Evolutionary conservation across 2,888 invertebrate genomes (phyloP).

Genomic region (Pterostichus niger): DNA sequence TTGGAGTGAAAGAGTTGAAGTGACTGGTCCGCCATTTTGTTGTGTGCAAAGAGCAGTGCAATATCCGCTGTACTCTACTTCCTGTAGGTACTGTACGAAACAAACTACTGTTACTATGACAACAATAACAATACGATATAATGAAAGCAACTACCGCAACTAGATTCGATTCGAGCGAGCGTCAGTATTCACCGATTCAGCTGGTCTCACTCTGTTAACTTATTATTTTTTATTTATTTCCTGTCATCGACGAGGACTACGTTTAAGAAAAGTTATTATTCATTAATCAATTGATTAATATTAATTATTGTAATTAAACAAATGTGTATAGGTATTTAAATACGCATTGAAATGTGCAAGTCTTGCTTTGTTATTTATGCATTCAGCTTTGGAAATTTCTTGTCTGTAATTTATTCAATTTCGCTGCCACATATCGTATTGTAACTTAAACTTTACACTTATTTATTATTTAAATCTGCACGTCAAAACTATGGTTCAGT

Average conservation of each 20-base stretch:
- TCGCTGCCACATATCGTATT: slow-evolving; percentile 19
- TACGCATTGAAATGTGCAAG: slow-evolving; percentile 69
- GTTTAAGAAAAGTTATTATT: slow-evolving; percentile 58
- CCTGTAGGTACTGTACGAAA: slow-evolving; percentile 52
- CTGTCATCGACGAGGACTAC: slow-evolving; percentile 55
- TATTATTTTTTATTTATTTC: slow-evolving; percentile 74
- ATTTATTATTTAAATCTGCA: no score
- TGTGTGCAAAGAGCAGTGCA: slow-evolving; percentile 47
- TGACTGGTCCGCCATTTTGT: neutral
- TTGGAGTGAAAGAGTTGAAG: neutral
- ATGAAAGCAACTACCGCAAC: slow-evolving; percentile 1
- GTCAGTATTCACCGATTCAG: slow-evolving; percentile 15
- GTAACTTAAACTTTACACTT: slow-evolving; percentile 7
- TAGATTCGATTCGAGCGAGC: slow-evolving; percentile 17
- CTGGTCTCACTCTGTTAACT: slow-evolving; percentile 48
- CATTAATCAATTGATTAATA: slow-evolving; percentile 71
- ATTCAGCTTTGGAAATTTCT: slow-evolving; percentile 61
- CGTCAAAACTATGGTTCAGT: no score
- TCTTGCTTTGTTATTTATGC: slow-evolving; percentile 70
- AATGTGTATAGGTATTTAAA: slow-evolving; percentile 74
- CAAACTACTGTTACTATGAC: slow-evolving; percentile 35
- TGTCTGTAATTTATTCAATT: slow-evolving; percentile 58
- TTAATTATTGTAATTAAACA: slow-evolving; percentile 74
- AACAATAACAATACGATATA: neutral
- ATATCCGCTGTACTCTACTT: slow-evolving; percentile 54